Base-by-base conservation (phyloP, 2,888 invertebrate species). In the Entomobrya proxima region DNA sequence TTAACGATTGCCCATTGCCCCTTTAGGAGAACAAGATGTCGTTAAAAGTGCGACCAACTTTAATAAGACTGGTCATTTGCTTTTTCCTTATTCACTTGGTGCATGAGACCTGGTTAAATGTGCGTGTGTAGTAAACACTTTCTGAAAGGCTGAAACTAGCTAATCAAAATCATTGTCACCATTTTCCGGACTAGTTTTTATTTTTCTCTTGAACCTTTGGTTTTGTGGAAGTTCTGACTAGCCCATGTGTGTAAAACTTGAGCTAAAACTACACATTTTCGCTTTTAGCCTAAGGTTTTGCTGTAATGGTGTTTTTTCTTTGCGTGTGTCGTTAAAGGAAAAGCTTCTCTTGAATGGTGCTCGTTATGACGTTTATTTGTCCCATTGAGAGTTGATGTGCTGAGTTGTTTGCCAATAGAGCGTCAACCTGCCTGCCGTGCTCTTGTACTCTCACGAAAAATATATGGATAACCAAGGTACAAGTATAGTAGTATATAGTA, bases 281-380 rank as follows among this genome's bases (percentile, higher is more conserved):
- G 3, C 15, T 47, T 47, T 47, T 13, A 47, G 47, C 13, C 24
- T 21, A 24, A 18, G 18, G 52, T 52, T 52, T 52, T 61, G 32
- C 47, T 72, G 72, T 35, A 40, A 21, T 74, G n/a, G 21, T 76
- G 13, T 47, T 75, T 77, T 24, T 61, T 18, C n/a, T 79, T 72
- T n/a, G n/a, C n/a, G 80, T 44, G 80, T 80, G 80, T 80, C 37
- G 52, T 79, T 64, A 78, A 78, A 69, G 18, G 61, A 78, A 79
- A 79, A 35, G 50, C 1, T 13, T 75, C 80, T 77, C 58, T 69
- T 88, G 82, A 88, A 88, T 87, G 76, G 87, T 77, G 80, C 85
- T 87, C 88, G 86, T 88, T 88, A 88, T 83, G 88, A 85, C 86
- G 79, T 86, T 88, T 87, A 86, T 88, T 86, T 86, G 77, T 79